These are phyloP conservation scores for Aporrectodea caliginosa DNA, from an alignment of 1,140 invertebrate genomes.

Conservation along the genomic window DNA sequence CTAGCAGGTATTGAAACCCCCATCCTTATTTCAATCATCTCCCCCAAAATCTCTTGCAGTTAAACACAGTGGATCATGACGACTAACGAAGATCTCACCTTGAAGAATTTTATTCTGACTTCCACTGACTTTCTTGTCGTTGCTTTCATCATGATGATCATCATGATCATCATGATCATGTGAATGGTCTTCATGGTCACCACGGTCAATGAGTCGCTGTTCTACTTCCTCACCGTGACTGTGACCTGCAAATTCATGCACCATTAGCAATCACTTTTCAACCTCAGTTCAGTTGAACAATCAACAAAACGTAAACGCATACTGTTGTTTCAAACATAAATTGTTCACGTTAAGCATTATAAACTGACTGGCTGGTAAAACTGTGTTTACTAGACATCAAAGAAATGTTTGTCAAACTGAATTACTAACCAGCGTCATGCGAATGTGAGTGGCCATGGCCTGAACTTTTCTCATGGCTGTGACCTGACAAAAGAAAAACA, in stretches of 20 bases:
- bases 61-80: too few species aligned
- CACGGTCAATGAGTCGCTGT: not conserved
- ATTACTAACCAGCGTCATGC: conserved; percentile 20
- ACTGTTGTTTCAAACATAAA: too few species aligned
- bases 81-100: not conserved
- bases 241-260: not conserved
- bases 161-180: not conserved
- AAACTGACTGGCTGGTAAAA: too few species aligned
- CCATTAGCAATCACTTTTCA: too few species aligned
- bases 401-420: not conserved
- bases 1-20: too few species aligned
- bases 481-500: conserved; percentile 40
- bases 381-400: not conserved
- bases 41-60: too few species aligned
- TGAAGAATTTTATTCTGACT: not conserved
- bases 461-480: conserved; percentile 35
- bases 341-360: too few species aligned
- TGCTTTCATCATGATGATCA: not conserved
- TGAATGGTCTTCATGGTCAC: not conserved
- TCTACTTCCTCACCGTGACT: not conserved
- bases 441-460: conserved; percentile 42
- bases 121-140: not conserved
- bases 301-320: too few species aligned
- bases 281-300: too few species aligned
- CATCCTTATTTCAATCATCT: too few species aligned